Evolutionary conservation across 2,113 vertebrate species (phyloP), one percentile per base, ranked within the genome.

Genomic region (Solea senegalensis): DNA sequence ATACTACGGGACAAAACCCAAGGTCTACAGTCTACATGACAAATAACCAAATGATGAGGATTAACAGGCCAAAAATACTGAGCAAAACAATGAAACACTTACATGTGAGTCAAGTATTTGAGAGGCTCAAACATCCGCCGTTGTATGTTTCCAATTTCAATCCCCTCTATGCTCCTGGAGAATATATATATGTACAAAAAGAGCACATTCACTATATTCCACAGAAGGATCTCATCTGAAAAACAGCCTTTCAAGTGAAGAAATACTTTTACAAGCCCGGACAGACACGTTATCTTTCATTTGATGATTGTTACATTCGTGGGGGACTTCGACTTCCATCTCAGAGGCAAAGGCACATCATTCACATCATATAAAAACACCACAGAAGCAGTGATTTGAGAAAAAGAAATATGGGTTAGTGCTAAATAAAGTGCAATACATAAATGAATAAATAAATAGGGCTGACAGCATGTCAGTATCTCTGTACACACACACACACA

Each of bases 141-240:
- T 62, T 98, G 96, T 81, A 99, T 98, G 91, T 97, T 95, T 68
- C 87, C 80, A 79, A 99, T 97, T 90, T 99, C 97, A 71, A 98
- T 94, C 69, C 97, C 97, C 65, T 98, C 96, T 66, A 99, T 95
- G 84, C 95, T 96, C 86, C 97, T 99, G 83, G 73, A 92, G 83
- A 66, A 66, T 57, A 10, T 14, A 48, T 13, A 48, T 21, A 21
- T 21, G 1, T 1, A 21, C n/a, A 88, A 41, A 89, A n/a, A 90
- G 53, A 56, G 34, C 0, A 8, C 55, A 50, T 0, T 8, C 40
- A 3, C 10, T n/a, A 2, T 11, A 48, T 67, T 65, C 27, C 50
- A 58, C 1, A 10, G 55, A 16, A 69, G 14, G 0, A 2, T n/a
- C 11, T 15, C 26, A 28, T 21, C n/a, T 13, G 16, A 2, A 5